A percentile compares a stretch with the other conserved stretches of the same genome.
Conservation (phyloP, 37 sponge, comb jelly and placozoan genomes). For the Ephydatia muelleri region DNA sequence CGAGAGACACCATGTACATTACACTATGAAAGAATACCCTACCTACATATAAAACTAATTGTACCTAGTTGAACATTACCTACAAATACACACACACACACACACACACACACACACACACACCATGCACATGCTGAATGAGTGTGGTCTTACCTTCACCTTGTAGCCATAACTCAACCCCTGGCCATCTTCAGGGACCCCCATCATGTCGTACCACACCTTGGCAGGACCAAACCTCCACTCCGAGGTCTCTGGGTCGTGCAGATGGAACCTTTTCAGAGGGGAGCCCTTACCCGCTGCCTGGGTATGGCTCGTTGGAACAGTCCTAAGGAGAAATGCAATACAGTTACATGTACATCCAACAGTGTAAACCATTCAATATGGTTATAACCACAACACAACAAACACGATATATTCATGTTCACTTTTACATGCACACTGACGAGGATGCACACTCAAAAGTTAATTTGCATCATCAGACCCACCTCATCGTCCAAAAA, state of each 20-base stretch:
- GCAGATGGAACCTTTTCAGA: slow-evolving; percentile 2
- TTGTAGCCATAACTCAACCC: slow-evolving; percentile 88
- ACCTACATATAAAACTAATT: too few relatives aligned
- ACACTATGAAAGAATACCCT: too few relatives aligned
- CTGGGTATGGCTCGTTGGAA: background rate
- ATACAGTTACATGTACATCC: too few relatives aligned
- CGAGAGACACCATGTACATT: too few relatives aligned
- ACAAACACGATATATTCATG: too few relatives aligned
- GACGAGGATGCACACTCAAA: too few relatives aligned
- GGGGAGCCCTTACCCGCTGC: background rate
- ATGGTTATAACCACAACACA: too few relatives aligned
- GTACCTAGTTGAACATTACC: background rate
- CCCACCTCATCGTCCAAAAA: slow-evolving; percentile 61
- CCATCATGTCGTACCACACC: slow-evolving; percentile 86
- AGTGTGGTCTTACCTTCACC: slow-evolving; percentile 46
- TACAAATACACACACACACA: too few relatives aligned
- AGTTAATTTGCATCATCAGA: background rate
- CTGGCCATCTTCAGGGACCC: slow-evolving; percentile 84
- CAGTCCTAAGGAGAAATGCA: slow-evolving; percentile 3
- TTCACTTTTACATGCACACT: too few relatives aligned
- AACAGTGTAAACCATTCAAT: too few relatives aligned
- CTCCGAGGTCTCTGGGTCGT: slow-evolving; percentile 43
- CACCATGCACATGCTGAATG: background rate
- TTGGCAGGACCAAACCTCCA: slow-evolving; percentile 96
- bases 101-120: too few relatives aligned